Evolutionary conservation across 2,888 invertebrate species (phyloP).

Genomic region (Trileptium ribeirensis): DNA sequence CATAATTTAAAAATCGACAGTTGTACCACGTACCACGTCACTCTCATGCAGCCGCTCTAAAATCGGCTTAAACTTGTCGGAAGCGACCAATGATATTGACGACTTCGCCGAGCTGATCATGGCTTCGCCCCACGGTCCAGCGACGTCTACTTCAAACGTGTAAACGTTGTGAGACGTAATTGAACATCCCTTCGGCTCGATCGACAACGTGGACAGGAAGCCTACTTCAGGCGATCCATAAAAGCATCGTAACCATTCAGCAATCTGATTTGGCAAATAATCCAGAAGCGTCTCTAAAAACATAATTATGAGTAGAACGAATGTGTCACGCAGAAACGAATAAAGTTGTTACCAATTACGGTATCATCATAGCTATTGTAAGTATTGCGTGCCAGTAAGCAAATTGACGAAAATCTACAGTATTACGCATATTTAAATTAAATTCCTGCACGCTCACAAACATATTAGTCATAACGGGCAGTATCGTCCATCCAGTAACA

Average conservation of each 20-base stretch:
- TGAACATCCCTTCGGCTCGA: slow-evolving; percentile 8
- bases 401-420: too few species aligned
- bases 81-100: slow-evolving; percentile 37
- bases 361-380: too few species aligned
- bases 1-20: too few species aligned
- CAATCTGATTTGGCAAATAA: slow-evolving; percentile 42
- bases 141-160: slow-evolving; percentile 33
- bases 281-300: slow-evolving; percentile 39
- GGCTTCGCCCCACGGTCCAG: slow-evolving; percentile 44
- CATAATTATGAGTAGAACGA: too few species aligned
- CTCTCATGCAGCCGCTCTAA: slow-evolving; percentile 41
- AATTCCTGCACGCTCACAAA: too few species aligned
- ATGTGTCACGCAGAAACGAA: too few species aligned
- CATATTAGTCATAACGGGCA: too few species aligned
- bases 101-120: slow-evolving; percentile 41
- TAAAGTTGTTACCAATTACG: too few species aligned
- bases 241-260: slow-evolving; percentile 42
- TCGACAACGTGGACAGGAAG: not conserved
- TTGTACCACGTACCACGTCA: slow-evolving; percentile 38
- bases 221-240: slow-evolving; percentile 39
- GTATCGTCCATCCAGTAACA: too few species aligned
- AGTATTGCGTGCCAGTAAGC: too few species aligned
- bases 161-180: slow-evolving; percentile 22
- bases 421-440: too few species aligned
- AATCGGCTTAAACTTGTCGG: slow-evolving; percentile 39